Evolutionary conservation across 2,797 vertebrate species (phyloP), one percentile per base, ranked within the genome.

Genomic region (Lagocephalus sceleratus): DNA sequence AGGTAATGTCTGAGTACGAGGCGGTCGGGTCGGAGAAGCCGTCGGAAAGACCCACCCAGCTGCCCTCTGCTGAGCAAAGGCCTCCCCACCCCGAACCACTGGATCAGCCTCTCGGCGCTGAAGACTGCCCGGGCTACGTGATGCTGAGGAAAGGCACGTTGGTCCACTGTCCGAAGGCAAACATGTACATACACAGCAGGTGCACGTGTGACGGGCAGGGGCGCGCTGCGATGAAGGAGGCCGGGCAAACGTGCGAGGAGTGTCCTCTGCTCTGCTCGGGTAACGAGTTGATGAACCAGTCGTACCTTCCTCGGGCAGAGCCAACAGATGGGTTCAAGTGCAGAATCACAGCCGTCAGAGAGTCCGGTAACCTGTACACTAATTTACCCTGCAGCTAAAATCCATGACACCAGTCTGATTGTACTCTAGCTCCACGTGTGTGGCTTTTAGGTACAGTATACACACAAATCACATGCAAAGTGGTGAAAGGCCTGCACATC

Each of bases 71-170:
- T 14, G 77, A 60, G 1, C 38, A 16, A 22, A 51, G 22, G 54
- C 25, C 52, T 38, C 52, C 46, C 35, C 54, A 51, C 0, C 40
- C 12, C 2, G 56, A 68, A 7, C 60, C 22, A n/a, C 47, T 5
- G 1, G 55, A 59, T 3, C 55, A 66, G 1, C 63, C 57, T 50
- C 25, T 2, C 0, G 40, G 12, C 9, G 53, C 57, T 1, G 78
- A 84, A 20, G 29, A 62, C 48, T 82, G 58, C 54, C 81, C 73
- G 15, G 90, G 91, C 65, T 93, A 92, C 1, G 89, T 92, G 25
- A 86, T 87, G 55, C 71, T 92, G 46, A 90, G 79, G 67, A 81
- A 68, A 22, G 69, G 84, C 15, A 60, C 71, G 2, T 10, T 47
- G 21, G 20, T 81, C 15, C 40, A 71, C 10, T 75, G 70, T 52